Evolutionary conservation across 2,113 vertebrate species (phyloP), one percentile per base, ranked within the genome.

Genomic region (Entelurus aequoreus): DNA sequence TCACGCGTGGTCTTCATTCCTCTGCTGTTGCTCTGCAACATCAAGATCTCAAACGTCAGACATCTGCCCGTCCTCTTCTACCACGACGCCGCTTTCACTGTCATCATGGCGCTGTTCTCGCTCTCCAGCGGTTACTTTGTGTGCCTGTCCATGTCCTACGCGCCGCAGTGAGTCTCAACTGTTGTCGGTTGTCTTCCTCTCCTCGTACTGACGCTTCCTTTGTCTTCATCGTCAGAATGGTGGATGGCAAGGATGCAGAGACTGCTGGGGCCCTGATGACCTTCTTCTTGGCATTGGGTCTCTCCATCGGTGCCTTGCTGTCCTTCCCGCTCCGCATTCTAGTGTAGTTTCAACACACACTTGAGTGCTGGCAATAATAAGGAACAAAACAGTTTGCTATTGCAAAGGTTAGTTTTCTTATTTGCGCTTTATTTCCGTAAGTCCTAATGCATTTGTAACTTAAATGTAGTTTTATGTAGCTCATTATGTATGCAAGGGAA

Each of bases 81-180:
- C 0, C 88, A 92, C 28, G 94, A 95, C 0, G 80, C 57, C 3
- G 79, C 61, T 0, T 95, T 95, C 75, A 48, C 86, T 35, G 4
- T 59, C 19, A 91, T 95, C 83, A 94, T 95, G 93, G 13, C 77
- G 1, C 44, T 91, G 5, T 95, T 95, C 59, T 90, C 94, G 0
- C 0, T 92, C 54, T 90, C 91, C 86, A 95, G 93, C 0, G 93
- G 94, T 55, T 95, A 95, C 81, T 92, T 88, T 1, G 90, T 93
- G 65, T 94, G 92, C 58, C 90, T 95, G 7, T 91, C 92, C 78
- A 95, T 95, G 94, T 92, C 93, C 65, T 92, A 94, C 65, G 93
- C 93, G 0, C 94, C 94, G 14, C 92, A 92, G 94, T 95, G 75
- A 90, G 91, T 90, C 12, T 42, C 6, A 5, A 11, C 6, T 5